Conservation (phyloP, 2,888 invertebrate genomes). For the Scelioninae gen. 1 region DNA sequence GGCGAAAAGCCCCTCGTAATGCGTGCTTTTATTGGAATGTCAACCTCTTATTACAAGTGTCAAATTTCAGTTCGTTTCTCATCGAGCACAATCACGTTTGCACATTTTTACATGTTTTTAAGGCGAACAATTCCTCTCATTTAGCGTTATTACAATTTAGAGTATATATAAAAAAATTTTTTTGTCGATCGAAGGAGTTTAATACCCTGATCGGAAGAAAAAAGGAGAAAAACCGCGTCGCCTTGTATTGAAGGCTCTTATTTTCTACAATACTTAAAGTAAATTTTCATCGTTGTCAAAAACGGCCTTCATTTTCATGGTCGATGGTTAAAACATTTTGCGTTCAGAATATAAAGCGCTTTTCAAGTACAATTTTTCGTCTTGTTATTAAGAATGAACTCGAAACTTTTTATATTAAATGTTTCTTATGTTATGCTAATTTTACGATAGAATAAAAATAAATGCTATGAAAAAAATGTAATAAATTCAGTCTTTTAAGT, state of each 20-base stretch:
- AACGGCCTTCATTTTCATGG: conserved; percentile 69
- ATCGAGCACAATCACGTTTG: neutral
- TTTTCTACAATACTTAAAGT: conserved; percentile 35
- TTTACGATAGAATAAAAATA: too few relatives aligned
- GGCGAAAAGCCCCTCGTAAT: conserved; percentile 33
- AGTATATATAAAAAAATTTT: neutral
- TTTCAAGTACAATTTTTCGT: conserved; percentile 9
- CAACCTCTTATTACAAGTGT: conserved; percentile 3
- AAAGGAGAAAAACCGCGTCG: conserved; percentile 26
- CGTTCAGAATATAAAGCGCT: conserved; percentile 24
- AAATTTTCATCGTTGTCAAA: conserved; percentile 39
- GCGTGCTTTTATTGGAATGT: conserved; percentile 28
- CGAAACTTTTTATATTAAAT: too few relatives aligned
- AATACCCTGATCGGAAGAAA: conserved; percentile 6
- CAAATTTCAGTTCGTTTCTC: conserved; percentile 13
- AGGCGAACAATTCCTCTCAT: too few relatives aligned
- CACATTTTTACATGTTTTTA: neutral
- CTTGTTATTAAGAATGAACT: too few relatives aligned
- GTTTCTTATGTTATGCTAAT: too few relatives aligned
- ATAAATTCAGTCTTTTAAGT: too few relatives aligned
- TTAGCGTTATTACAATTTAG: neutral
- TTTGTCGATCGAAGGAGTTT: conserved; percentile 12
- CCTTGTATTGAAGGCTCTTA: conserved; percentile 49
- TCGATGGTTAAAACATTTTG: conserved; percentile 43
- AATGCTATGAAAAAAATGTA: too few relatives aligned